Evolutionary conservation across 1,140 invertebrate species (phyloP).

Genomic region (Pachypeltis micranthus): DNA sequence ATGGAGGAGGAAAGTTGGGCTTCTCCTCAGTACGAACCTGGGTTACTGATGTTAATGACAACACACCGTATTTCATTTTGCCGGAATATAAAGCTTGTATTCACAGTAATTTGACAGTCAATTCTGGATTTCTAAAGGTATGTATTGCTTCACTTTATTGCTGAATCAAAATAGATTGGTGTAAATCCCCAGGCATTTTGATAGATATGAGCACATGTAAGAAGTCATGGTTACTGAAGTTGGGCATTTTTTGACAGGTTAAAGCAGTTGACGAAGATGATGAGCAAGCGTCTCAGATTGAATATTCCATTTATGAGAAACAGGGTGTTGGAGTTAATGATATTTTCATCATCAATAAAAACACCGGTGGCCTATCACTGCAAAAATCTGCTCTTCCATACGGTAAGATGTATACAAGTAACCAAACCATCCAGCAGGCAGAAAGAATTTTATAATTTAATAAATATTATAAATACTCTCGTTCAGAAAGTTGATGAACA

Average conservation of each 20-base stretch:
- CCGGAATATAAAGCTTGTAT: conserved; percentile 68
- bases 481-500: too few species aligned
- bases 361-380: conserved; percentile 54
- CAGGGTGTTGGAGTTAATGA: conserved; percentile 44
- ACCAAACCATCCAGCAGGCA: not conserved
- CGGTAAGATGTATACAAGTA: conserved; percentile 34
- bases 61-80: conserved; percentile 64
- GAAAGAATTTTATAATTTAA: too few species aligned
- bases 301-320: conserved; percentile 60
- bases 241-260: too few species aligned
- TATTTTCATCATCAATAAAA: conserved; percentile 52
- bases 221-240: too few species aligned
- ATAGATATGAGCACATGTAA: too few species aligned
- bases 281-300: conserved; percentile 50
- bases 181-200: too few species aligned
- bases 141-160: too few species aligned
- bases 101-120: conserved; percentile 46
- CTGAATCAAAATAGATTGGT: too few species aligned
- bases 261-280: conserved; percentile 58
- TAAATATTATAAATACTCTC: too few species aligned
- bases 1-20: conserved; percentile 68
- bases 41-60: conserved; percentile 78
- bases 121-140: conserved; percentile 55
- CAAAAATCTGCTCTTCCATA: conserved; percentile 43
- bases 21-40: conserved; percentile 66